Evolutionary conservation across 1,140 invertebrate genomes (phyloP).

Genomic region (Aphis gossypii): DNA sequence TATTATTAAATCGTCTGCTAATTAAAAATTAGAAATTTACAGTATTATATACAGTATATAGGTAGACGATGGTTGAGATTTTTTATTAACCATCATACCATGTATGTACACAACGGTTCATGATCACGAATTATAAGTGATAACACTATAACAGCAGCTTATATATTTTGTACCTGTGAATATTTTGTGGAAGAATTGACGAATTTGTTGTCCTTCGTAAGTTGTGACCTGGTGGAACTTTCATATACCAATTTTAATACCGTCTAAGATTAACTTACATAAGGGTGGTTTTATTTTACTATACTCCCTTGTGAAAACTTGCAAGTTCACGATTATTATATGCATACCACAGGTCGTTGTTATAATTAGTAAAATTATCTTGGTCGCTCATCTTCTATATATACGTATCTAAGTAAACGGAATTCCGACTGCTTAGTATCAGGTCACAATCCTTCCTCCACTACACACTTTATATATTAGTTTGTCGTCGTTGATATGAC

Average conservation of each 20-base stretch:
- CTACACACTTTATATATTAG: too few species aligned
- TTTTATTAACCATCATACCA: not conserved
- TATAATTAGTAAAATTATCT: not conserved
- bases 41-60: too few species aligned
- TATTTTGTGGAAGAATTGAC: not conserved
- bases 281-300: not conserved
- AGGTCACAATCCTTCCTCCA: too few species aligned
- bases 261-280: not conserved
- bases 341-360: not conserved
- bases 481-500: too few species aligned
- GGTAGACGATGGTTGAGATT: too few species aligned
- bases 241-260: not conserved
- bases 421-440: too few species aligned
- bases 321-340: not conserved
- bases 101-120: not conserved
- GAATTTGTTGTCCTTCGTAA: not conserved
- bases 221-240: not conserved
- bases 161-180: not conserved
- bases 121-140: not conserved
- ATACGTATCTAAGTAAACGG: too few species aligned
- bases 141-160: too few species aligned
- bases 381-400: too few species aligned
- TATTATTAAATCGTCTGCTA: too few species aligned
- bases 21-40: too few species aligned
- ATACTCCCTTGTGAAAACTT: not conserved